Evolutionary conservation across 1,140 invertebrate species (phyloP), one percentile per base, ranked within the genome.

Genomic region (Leptinotarsa texana): DNA sequence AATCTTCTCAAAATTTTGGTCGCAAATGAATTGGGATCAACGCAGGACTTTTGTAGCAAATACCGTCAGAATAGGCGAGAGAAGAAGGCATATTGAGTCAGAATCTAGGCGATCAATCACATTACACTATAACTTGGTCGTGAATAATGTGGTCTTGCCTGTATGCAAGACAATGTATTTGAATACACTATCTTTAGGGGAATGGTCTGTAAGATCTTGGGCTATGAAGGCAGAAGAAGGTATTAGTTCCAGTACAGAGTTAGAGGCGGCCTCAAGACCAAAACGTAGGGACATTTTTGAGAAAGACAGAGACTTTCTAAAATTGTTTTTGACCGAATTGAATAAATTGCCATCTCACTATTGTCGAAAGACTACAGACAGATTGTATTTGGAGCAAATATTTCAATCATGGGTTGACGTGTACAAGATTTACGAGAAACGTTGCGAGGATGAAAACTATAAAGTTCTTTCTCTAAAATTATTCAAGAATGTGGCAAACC

Each of bases 341-440:
- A 42, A 48, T 18, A 77, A 79, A 47, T 72, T 74, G 51, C 77
- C 68, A 21, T 69, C 74, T 5, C 77, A 78, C 63, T 78, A 76
- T 69, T 69, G 62, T 22, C 42, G 77, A 13, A 79, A 77, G 47
- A 42, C 77, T 22, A 77, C 71, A 62, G 63, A 72, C 4, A 74
- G 63, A 70, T 21, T 74, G 57, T 78, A 78, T 47, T 48, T 76
- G 62, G 73, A 77, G 48, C 71, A 77, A 42, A n/a, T 8, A 22
- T 78, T 78, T 72, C 61, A 69, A 48, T 71, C 48, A 61, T 22
- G 15, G 5, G 49, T 21, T 24, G 47, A 57, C 15, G 57, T 68
- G n/a, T 51, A 70, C 21, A 48, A 51, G 21, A 48, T 70, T 24
- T 70, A 70, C 51, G 47, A 51, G 18, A 11, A 13, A n/a, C 6